Evolutionary conservation across 2,888 invertebrate species (phyloP), one percentile per base, ranked within the genome.

Genomic region (Asteroscopus sphinx): DNA sequence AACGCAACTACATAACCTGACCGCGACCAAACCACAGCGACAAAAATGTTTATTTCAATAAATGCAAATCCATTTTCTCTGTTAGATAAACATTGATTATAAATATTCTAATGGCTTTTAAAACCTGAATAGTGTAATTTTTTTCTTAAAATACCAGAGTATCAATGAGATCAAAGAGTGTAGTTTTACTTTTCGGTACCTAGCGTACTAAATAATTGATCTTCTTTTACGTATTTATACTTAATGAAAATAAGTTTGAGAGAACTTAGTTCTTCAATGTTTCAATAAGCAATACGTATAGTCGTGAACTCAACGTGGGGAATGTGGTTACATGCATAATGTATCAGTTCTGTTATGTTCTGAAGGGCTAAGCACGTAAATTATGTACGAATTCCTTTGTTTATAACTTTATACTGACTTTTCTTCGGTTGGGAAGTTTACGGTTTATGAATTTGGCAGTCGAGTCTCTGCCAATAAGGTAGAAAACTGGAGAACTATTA

Each of bases 291-390:
- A 45, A 41, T 53, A 36, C 35, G 49, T 61, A 57, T 59, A 51
- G 42, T 32, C 33, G 26, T 41, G 9, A 48, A 44, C 30, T 42
- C n/a, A 32, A 47, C 26, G 53, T 33, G 60, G 57, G 55, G 28
- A 47, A 32, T 30, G 52, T 67, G 65, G 72, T 58, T 52, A 39
- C 17, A 54, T 75, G 21, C 62, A 73, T 72, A 73, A 61, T 72
- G 56, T 54, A 73, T 54, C 32, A 46, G 40, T 47, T 60, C 21
- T 56, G n/a, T n/a, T 21, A 49, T 53, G 57, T 58, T 63, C 36
- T 55, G 49, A 45, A 51, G 46, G 35, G 16, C 13, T 17, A 3
- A 7, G 7, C 12, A 57, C 37, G 49, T 57, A 28, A 44, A 65
- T 65, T 21, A 64, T 56, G 35, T 26, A 62, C 12, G 13, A 28